These are phyloP conservation scores for Erethizon dorsatum DNA, from an alignment of 2,797 vertebrate species.

Conservation along the genomic window DNA sequence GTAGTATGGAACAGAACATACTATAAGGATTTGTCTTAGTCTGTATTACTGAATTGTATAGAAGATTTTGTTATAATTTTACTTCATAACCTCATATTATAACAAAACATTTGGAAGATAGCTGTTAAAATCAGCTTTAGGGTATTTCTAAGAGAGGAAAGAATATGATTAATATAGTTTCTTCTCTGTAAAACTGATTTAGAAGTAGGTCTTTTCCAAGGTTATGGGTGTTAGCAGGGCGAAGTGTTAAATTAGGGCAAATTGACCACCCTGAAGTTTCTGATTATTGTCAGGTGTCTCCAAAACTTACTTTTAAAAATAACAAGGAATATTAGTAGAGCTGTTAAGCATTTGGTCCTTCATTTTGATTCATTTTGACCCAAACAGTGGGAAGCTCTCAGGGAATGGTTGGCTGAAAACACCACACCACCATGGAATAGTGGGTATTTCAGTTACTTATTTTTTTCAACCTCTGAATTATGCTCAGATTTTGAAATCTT, in stretches of 20 bases:
- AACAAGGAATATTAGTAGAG: slow-evolving; percentile 68
- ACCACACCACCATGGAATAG: not conserved
- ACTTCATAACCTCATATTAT: not conserved
- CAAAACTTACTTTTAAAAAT: slow-evolving; percentile 63
- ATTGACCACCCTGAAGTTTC: not conserved
- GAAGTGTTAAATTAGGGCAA: slow-evolving; percentile 25
- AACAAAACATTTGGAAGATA: not conserved
- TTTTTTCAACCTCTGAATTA: slow-evolving; percentile 38
- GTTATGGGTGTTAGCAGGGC: not conserved
- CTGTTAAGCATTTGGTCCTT: slow-evolving; percentile 65
- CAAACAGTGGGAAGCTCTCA: slow-evolving; percentile 42
- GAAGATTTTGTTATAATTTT: slow-evolving; percentile 44
- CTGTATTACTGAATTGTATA: not conserved
- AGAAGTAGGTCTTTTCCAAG: not conserved
- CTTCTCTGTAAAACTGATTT: slow-evolving; percentile 52
- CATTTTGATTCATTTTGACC: slow-evolving; percentile 65
- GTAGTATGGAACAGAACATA: not conserved
- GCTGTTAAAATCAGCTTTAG: slow-evolving; percentile 2
- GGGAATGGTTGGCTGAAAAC: slow-evolving; percentile 67
- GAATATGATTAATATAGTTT: not conserved
- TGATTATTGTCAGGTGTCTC: slow-evolving; percentile 63
- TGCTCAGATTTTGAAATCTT: slow-evolving; percentile 62
- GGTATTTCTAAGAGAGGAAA: slow-evolving; percentile 54
- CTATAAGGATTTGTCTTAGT: not conserved
- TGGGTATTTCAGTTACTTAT: slow-evolving; percentile 30